Evolutionary conservation across 1,140 invertebrate genomes (phyloP).

Genomic region (Chrysopa pallens): DNA sequence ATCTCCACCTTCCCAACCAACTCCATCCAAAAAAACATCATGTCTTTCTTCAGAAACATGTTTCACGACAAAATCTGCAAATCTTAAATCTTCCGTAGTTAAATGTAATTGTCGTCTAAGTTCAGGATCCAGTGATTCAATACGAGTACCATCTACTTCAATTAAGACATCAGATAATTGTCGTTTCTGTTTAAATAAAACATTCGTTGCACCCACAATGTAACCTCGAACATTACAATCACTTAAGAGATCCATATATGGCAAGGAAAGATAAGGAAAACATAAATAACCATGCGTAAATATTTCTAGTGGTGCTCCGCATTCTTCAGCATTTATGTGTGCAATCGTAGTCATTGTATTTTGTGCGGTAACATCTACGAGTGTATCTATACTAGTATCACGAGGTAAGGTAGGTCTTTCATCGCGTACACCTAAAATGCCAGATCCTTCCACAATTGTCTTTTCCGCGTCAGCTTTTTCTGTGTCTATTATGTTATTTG

Average conservation of each 20-base stretch:
- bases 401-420: conserved; percentile 31
- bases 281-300: conserved; percentile 89
- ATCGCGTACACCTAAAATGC: conserved; percentile 18
- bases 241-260: conserved; percentile 82
- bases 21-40: conserved; percentile 58
- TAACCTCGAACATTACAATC: conserved; percentile 82
- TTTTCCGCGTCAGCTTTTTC: conserved; percentile 7
- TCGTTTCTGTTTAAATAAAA: conserved; percentile 89
- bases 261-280: conserved; percentile 88
- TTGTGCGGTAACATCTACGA: conserved; percentile 31
- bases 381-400: conserved; percentile 38
- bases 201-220: conserved; percentile 91
- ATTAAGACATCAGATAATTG: conserved; percentile 85
- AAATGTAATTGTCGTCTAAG: conserved; percentile 67
- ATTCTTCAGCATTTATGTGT: conserved; percentile 49
- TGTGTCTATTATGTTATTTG: conserved; percentile 2
- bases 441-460: conserved; percentile 10
- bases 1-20: conserved; percentile 80
- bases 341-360: conserved; percentile 31
- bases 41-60: conserved; percentile 64
- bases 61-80: conserved; percentile 83
- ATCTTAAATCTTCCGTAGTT: conserved; percentile 88
- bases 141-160: conserved; percentile 72
- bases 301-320: conserved; percentile 73
- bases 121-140: conserved; percentile 76